Percentiles rank a stretch among this genome's conserved stretches.
phyloP scores from a whole-genome alignment of 2,797 vertebrate species.

The Salarias fasciatus region DNA sequence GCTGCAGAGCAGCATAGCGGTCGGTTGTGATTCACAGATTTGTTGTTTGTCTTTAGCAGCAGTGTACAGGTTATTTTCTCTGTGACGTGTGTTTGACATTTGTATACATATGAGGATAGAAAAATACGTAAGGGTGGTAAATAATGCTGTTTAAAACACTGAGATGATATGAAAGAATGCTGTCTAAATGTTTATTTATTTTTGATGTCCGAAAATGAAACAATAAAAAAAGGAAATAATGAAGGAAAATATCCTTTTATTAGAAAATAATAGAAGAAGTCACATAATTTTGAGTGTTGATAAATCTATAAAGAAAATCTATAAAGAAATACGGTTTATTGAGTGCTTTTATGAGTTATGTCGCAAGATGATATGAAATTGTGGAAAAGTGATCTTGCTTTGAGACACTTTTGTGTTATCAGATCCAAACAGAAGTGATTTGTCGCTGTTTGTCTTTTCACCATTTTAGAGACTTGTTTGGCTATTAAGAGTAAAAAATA shows the following conservation, averaged over 20 bases:
- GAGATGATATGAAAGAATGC: constrained; percentile 69
- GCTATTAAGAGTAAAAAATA: too few relatives aligned
- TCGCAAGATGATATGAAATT: too few relatives aligned
- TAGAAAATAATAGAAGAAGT: constrained; percentile 16
- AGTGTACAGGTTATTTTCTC: constrained; percentile 59
- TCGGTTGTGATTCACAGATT: constrained; percentile 42
- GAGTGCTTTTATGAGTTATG: too few relatives aligned
- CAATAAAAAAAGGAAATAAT: constrained; percentile 67
- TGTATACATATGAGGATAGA: constrained; percentile 56
- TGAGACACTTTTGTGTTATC: too few relatives aligned
- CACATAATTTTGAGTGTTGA: neutral
- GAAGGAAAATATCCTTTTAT: constrained; percentile 54
- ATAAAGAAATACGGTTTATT: too few relatives aligned
- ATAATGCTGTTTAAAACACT: constrained; percentile 53
- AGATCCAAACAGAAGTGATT: too few relatives aligned
- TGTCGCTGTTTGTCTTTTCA: too few relatives aligned
- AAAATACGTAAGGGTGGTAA: constrained; percentile 27
- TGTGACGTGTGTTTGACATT: constrained; percentile 76
- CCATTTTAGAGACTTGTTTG: too few relatives aligned
- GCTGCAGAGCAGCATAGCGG: constrained; percentile 31
- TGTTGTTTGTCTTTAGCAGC: constrained; percentile 53
- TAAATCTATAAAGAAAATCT: too few relatives aligned
- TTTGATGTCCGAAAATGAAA: constrained; percentile 78
- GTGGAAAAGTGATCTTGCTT: too few relatives aligned
- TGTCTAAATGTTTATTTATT: constrained; percentile 83